Conservation (phyloP, 2,113 vertebrate genomes). For the Channa argus region DNA sequence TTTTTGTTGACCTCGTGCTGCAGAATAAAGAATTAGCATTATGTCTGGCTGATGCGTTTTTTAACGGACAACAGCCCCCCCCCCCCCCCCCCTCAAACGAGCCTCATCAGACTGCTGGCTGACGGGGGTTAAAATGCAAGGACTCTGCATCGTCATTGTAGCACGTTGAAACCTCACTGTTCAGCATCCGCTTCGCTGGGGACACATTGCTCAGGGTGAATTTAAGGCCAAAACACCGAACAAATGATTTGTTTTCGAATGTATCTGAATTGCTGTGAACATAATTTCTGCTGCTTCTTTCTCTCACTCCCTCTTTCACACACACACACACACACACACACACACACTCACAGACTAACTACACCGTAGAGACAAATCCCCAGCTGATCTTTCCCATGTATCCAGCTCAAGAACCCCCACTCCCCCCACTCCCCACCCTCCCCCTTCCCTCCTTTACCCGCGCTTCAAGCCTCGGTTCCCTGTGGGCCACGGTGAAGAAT, state of each 20-base stretch:
- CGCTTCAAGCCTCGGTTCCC: constrained; percentile 31
- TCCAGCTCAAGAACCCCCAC: constrained; percentile 30
- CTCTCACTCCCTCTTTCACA: not conserved
- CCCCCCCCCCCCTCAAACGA: too few species aligned
- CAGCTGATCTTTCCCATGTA: constrained; percentile 66
- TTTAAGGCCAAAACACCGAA: not conserved
- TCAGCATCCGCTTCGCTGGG: too few species aligned
- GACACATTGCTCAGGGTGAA: not conserved
- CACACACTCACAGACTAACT: constrained; percentile 42
- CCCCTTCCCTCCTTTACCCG: constrained; percentile 1
- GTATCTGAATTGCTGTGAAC: constrained; percentile 18
- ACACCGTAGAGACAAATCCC: constrained; percentile 63
- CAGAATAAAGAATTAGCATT: too few species aligned
- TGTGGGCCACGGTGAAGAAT: constrained; percentile 48
- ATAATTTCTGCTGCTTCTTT: constrained; percentile 3
- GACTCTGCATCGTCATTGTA: too few species aligned
- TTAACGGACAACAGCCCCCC: too few species aligned
- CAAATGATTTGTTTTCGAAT: constrained; percentile 20
- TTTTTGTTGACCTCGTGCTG: too few species aligned
- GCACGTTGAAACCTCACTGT: too few species aligned
- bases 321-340: constrained; percentile 3
- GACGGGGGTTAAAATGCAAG: too few species aligned
- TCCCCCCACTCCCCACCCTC: too few species aligned
- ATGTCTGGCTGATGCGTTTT: too few species aligned
- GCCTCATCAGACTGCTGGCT: too few species aligned